Evolutionary conservation across 2,113 vertebrate genomes (phyloP).

Genomic region (Callaeas wilsoni): DNA sequence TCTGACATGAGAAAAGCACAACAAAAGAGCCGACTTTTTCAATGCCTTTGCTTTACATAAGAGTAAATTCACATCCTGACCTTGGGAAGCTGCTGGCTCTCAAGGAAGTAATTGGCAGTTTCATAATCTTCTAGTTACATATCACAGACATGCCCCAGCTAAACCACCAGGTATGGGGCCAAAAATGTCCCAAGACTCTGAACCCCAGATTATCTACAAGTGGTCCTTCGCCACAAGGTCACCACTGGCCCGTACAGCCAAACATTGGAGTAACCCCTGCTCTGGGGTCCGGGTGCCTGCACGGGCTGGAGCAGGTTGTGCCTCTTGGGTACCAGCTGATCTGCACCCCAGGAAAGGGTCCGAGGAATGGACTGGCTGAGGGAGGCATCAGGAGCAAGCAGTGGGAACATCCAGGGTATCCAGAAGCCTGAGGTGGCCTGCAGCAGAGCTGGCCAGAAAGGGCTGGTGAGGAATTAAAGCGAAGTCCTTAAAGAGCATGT

Average conservation of each 20-base stretch:
- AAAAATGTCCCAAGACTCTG: neutral
- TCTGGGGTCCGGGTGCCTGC: neutral
- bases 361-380: neutral
- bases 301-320: neutral
- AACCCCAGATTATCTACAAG: neutral
- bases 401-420: neutral
- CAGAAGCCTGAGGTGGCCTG: neutral
- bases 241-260: fast-evolving
- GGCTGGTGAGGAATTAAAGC: neutral
- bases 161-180: neutral
- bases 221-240: neutral
- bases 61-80: neutral
- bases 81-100: neutral
- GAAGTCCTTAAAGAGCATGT: neutral
- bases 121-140: conserved; percentile 12
- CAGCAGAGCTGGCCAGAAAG: neutral
- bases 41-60: neutral
- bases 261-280: fast-evolving
- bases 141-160: neutral
- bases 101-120: neutral
- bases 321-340: fast-evolving
- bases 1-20: neutral
- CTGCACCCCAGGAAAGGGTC: neutral
- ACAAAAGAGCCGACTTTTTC: neutral
- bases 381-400: neutral